Conservation (phyloP, 2,113 vertebrate species). For the Antechinus flavipes region DNA sequence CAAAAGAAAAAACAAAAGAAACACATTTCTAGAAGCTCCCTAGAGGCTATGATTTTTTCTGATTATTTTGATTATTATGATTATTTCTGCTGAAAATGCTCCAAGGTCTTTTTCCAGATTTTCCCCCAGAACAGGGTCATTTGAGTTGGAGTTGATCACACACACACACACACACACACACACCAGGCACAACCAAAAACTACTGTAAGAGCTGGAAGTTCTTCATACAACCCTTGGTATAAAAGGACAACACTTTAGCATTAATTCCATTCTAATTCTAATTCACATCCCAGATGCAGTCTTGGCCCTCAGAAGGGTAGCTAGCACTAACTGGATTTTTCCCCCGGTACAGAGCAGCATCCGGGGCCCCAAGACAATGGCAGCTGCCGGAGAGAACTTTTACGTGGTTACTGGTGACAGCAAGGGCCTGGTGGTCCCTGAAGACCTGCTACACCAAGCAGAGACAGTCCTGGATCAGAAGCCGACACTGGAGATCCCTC, state of each 20-base stretch:
- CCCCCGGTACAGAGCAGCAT: background rate
- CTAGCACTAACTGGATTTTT: background rate
- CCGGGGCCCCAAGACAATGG: background rate
- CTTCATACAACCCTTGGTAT: background rate
- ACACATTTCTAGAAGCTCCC: background rate
- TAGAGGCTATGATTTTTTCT: background rate
- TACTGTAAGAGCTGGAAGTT: background rate
- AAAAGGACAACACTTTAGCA: background rate
- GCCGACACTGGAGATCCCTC: background rate
- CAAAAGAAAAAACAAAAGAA: no score
- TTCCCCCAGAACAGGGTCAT: background rate
- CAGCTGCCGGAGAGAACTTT: rapidly evolving
- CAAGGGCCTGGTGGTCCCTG: rapidly evolving
- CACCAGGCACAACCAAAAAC: background rate
- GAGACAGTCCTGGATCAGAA: no score
- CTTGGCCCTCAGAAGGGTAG: background rate
- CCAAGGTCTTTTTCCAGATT: background rate
- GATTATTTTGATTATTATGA: no score
- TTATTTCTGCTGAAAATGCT: background rate
- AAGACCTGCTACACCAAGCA: background rate
- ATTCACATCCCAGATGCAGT: background rate
- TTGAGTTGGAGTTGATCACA: no score
- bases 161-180: no score
- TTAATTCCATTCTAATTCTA: background rate
- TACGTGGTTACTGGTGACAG: rapidly evolving